Evolutionary conservation across 2,888 invertebrate species (phyloP), one percentile per base, ranked within the genome.

Genomic region (Nomada fabriciana): DNA sequence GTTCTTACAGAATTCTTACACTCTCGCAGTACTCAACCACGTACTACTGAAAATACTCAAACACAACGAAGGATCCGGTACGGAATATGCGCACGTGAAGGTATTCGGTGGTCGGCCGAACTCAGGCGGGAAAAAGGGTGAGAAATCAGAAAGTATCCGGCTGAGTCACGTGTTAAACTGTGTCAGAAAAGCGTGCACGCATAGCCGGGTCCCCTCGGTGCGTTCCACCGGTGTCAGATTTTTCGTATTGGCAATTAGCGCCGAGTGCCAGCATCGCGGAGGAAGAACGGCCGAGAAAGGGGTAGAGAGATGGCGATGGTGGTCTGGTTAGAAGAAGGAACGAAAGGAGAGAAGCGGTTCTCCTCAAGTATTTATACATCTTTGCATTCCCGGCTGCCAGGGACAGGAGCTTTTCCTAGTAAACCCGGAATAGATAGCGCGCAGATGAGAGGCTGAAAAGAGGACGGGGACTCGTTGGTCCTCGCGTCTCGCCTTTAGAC

Each of bases 351-450:
- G 78, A 67, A 43, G 68, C 64, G 64, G 69, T 65, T 50, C 68
- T 77, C 75, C 50, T 60, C 80, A 85, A 84, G 86, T 88, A 88
- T 88, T 88, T 89, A 89, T 88, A 87, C 75, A 76, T 87, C 85
- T 53, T 80, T 60, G 87, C 80, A 87, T 88, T 86, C 70, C 72
- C 84, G 83, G 83, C 83, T 80, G 86, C 80, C 65, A 75, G 81
- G 82, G 88, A 85, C 86, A 86, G 83, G 84, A 80, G 86, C 87
- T 87, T 90, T 92, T 92, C 92, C 90, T 89, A 89, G 92, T 92
- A 92, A 80, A 91, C 91, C 89, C 90, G 91, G 91, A 92, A 92
- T 92, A 92, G 92, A 90, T 86, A 80, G 76, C 74, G 57, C 29
- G 64, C 69, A 55, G 86, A 86, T 84, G 84, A 85, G 74, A 83